Evolutionary conservation across 2,797 vertebrate genomes (phyloP).

Genomic region (Enteromius argenteus): DNA sequence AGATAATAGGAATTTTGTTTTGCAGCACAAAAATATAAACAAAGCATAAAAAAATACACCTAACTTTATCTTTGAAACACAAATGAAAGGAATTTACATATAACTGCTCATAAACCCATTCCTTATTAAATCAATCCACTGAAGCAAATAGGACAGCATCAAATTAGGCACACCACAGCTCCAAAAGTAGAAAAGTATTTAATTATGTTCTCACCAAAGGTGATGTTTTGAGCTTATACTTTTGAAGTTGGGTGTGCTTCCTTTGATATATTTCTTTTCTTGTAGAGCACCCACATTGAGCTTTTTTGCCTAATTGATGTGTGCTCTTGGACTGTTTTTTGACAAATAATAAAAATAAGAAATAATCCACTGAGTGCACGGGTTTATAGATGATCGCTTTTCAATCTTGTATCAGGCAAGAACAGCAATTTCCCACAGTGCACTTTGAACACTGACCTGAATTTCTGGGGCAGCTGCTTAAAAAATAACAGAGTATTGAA

Average conservation of each 20-base stretch:
- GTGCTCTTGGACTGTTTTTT: too few relatives aligned
- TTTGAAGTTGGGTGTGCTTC: too few relatives aligned
- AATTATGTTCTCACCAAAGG: too few relatives aligned
- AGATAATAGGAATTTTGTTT: background rate
- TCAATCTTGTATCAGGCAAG: constrained; percentile 66
- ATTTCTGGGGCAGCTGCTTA: constrained; percentile 63
- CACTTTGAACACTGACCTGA: constrained; percentile 72
- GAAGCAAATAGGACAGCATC: constrained; percentile 62
- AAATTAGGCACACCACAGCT: too few relatives aligned
- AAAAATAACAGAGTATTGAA: background rate
- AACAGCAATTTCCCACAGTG: constrained; percentile 70
- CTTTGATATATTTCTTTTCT: too few relatives aligned
- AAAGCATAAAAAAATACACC: background rate
- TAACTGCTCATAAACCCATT: background rate
- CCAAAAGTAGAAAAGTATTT: too few relatives aligned
- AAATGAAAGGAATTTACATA: background rate
- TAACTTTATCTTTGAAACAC: background rate
- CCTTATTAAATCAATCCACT: background rate
- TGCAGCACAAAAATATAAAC: background rate
- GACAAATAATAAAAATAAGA: too few relatives aligned
- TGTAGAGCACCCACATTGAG: too few relatives aligned
- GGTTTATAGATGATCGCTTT: constrained; percentile 64
- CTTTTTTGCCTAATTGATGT: too few relatives aligned
- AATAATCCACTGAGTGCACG: background rate
- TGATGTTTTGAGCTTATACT: too few relatives aligned